Evolutionary conservation across 2,888 invertebrate species (phyloP), one percentile per base, ranked within the genome.

Genomic region (Tetragonula carbonaria): DNA sequence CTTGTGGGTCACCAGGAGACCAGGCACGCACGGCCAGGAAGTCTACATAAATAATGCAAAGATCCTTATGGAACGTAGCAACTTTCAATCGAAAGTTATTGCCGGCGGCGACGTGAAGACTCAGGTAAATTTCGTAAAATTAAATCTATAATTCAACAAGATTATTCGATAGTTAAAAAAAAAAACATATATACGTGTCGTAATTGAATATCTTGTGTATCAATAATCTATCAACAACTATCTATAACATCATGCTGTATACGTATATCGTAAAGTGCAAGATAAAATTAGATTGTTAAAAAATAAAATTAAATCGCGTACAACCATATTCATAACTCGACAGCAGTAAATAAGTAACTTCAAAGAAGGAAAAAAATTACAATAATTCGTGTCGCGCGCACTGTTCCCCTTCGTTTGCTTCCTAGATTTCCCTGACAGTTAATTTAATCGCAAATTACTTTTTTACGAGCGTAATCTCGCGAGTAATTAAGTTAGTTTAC

Each of bases 31-130:
- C 14, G 94, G 95, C 66, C 96, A 97, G 81, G 97, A 98, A 88
- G 96, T 98, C 91, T 98, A 96, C 95, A 97, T 98, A 85, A 98
- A 98, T 95, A 98, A 98, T 94, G 98, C 98, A 2, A 96, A 96
- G 93, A 96, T 98, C 75, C 95, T 97, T 90, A 95, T 96, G 82
- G 96, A 96, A 70, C 95, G 96, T 82, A 97, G 97, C 38, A 95
- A 96, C 92, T 96, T 96, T 92, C 95, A 96, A 90, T 96, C 97
- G 62, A 95, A 95, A 85, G 96, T 96, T 88, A 95, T 95, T 82
- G 95, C 95, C 75, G 95, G 95, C 93, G 89, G 90, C 38, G 89
- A 90, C 51, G 79, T 78, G 33, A 96, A 95, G 91, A 96, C 95
- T 90, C 97, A 97, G 95, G 97, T 97, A 38, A 53, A 45, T n/a